Evolutionary conservation across 2,888 invertebrate species (phyloP).

Genomic region (Salticus scenicus): DNA sequence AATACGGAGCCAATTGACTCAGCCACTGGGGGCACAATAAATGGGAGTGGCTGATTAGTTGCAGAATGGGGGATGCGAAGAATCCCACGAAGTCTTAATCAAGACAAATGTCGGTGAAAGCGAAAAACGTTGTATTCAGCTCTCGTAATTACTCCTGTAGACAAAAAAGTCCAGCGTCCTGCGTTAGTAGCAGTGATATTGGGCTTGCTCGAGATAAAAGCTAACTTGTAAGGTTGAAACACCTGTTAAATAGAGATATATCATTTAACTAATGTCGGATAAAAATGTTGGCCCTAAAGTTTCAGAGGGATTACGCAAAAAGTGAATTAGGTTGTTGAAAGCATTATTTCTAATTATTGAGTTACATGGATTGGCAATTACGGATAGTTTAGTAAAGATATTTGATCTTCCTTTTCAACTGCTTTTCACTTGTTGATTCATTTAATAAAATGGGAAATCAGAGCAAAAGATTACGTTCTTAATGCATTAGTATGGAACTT

Average conservation of each 20-base stretch:
- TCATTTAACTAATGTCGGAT: not conserved
- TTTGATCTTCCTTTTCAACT: not conserved
- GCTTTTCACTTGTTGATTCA: constrained; percentile 6
- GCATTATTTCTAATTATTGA: constrained; percentile 2
- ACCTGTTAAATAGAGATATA: not conserved
- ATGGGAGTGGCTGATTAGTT: constrained; percentile 25
- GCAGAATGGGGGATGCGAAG: not conserved
- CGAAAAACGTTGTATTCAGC: constrained; percentile 46
- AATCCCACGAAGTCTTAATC: constrained; percentile 23
- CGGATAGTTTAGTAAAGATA: not conserved
- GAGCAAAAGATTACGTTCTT: too few species aligned
- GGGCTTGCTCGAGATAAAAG: constrained; percentile 2
- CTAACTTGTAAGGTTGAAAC: constrained; percentile 2
- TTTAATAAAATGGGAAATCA: not conserved
- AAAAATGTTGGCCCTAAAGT: not conserved
- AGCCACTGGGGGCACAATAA: constrained; percentile 1
- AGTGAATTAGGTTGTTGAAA: not conserved
- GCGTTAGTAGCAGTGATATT: not conserved
- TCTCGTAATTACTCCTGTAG: constrained; percentile 22
- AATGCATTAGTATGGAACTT: too few species aligned
- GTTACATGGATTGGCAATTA: not conserved
- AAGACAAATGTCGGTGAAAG: constrained; percentile 52
- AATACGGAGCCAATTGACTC: not conserved
- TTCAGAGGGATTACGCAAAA: constrained; percentile 7
- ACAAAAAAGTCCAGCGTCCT: constrained; percentile 10